Percentiles rank a stretch among this genome's conserved stretches.
Conservation (phyloP, 1,140 invertebrate genomes). For the Aradophagus sp. region DNA sequence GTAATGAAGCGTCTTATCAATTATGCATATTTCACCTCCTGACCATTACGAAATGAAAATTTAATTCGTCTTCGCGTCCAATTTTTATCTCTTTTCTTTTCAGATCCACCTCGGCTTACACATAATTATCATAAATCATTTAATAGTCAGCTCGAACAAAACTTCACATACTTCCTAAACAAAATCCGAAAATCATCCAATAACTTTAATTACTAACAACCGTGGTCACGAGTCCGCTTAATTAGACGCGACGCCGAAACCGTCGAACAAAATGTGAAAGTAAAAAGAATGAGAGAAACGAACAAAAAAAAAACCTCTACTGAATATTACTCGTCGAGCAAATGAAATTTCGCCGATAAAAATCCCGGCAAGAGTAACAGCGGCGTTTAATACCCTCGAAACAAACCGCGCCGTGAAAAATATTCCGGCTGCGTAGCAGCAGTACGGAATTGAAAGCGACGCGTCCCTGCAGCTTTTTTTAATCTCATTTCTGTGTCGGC, state of each 20-base stretch:
- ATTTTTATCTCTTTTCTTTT: slow-evolving; percentile 3
- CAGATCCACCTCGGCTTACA: neutral
- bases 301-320: slow-evolving; percentile 3
- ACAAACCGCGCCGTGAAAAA: slow-evolving; percentile 18
- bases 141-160: neutral
- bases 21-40: slow-evolving; percentile 26
- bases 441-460: slow-evolving; percentile 32
- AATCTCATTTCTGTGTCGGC: slow-evolving; percentile 43
- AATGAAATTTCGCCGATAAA: slow-evolving; percentile 34
- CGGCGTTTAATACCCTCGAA: slow-evolving; percentile 29
- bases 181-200: neutral
- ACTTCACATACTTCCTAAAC: too few relatives aligned
- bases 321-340: neutral
- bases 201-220: too few relatives aligned
- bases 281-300: neutral
- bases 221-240: slow-evolving; percentile 1
- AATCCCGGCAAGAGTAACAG: slow-evolving; percentile 24
- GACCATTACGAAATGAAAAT: slow-evolving; percentile 32
- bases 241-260: slow-evolving; percentile 7
- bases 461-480: slow-evolving; percentile 29
- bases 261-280: neutral
- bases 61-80: slow-evolving; percentile 23
- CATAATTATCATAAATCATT: too few relatives aligned
- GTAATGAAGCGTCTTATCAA: slow-evolving; percentile 13
- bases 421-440: slow-evolving; percentile 29